These are phyloP conservation scores for Drosophila albomicans DNA, from an alignment of 1,140 invertebrate species.

Conservation along the genomic window DNA sequence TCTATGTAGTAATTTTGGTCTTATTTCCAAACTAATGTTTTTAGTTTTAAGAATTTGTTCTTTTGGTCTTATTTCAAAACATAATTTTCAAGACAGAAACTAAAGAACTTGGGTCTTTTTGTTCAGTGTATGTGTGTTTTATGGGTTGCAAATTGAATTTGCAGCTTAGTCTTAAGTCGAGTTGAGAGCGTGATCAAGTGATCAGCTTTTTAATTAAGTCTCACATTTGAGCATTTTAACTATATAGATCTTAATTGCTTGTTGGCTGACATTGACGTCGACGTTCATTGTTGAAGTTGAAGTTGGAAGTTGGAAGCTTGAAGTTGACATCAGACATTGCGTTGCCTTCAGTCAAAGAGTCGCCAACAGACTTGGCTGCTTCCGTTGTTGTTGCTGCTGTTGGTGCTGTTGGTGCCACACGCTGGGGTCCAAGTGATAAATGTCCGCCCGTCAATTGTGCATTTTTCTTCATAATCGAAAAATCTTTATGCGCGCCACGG, in stretches of 20 bases:
- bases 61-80: no score
- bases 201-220: slow-evolving; percentile 38
- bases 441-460: slow-evolving; percentile 65
- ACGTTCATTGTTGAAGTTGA: no score
- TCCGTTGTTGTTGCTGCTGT: slow-evolving; percentile 4
- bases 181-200: slow-evolving; percentile 23
- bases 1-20: no score
- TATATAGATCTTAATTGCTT: slow-evolving; percentile 33
- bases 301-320: no score
- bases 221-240: not conserved
- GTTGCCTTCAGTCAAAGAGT: not conserved
- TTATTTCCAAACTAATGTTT: no score
- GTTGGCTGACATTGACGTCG: not conserved
- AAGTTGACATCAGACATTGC: no score
- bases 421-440: slow-evolving; percentile 61
- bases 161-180: slow-evolving; percentile 26
- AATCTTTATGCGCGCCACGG: slow-evolving; percentile 59
- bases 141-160: slow-evolving; percentile 39
- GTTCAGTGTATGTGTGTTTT: not conserved
- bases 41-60: no score
- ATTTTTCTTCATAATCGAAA: slow-evolving; percentile 78
- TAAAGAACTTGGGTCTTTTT: no score
- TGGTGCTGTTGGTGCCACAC: slow-evolving; percentile 16
- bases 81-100: no score
- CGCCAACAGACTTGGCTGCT: slow-evolving; percentile 4